phyloP scores from a whole-genome alignment of 2,113 vertebrate species.

The Nycticorax nycticorax region DNA sequence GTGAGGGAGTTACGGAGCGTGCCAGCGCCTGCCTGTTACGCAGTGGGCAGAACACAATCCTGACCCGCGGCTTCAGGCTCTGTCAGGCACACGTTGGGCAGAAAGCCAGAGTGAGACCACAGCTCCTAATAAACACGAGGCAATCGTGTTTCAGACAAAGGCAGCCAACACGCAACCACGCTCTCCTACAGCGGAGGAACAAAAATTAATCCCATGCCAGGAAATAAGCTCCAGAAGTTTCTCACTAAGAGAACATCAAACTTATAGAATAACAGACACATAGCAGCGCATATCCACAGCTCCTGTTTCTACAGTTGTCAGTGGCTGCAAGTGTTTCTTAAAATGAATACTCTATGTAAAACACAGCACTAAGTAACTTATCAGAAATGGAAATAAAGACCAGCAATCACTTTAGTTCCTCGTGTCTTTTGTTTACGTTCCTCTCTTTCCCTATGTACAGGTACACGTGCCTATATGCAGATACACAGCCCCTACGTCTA shows the following conservation, averaged over 20 bases:
- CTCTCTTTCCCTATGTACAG: not conserved
- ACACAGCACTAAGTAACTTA: not conserved
- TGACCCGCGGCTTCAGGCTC: not conserved
- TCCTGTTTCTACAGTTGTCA: not conserved
- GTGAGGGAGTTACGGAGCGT: fast-evolving
- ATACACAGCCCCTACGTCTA: not conserved
- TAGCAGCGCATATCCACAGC: not conserved
- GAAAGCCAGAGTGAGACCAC: not conserved
- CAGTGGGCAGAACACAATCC: not conserved
- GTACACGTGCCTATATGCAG: not conserved
- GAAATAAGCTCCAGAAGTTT: not conserved
- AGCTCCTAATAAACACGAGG: not conserved
- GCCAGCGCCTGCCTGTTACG: not conserved
- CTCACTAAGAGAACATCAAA: not conserved
- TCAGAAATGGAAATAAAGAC: not conserved
- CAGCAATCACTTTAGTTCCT: not conserved
- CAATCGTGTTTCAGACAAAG: not conserved
- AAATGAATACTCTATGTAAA: not conserved
- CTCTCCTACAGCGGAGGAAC: not conserved
- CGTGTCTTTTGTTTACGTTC: not conserved
- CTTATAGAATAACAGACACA: not conserved
- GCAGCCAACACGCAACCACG: fast-evolving
- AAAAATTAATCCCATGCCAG: not conserved
- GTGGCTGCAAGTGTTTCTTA: not conserved
- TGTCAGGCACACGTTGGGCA: not conserved